Conservation (phyloP, 64 coral and sea anemone species). For the Montipora foliosa region DNA sequence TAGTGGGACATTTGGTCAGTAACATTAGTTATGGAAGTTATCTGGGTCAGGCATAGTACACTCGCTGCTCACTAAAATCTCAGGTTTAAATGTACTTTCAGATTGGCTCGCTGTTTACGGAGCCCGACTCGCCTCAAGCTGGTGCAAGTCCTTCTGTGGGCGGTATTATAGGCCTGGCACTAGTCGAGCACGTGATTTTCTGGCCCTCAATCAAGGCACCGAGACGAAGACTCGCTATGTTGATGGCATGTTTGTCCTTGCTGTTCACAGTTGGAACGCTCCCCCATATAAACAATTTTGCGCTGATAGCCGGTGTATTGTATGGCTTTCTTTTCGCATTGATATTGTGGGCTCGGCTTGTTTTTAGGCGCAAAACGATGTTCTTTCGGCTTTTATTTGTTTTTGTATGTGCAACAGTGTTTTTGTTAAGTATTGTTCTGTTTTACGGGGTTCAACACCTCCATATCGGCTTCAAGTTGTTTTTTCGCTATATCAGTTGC, state of each 20-base stretch:
- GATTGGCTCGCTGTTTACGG: constrained; percentile 62
- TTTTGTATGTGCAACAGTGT: background rate
- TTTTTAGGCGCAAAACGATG: background rate
- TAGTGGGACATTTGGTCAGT: constrained; percentile 60
- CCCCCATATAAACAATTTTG: constrained; percentile 54
- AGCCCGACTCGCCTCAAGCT: constrained; percentile 1
- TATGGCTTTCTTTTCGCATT: constrained; percentile 41
- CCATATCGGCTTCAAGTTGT: background rate
- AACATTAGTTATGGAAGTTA: too few species aligned
- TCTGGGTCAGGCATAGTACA: background rate
- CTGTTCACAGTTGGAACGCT: constrained; percentile 31
- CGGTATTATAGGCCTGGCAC: constrained; percentile 12
- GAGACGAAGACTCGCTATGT: background rate
- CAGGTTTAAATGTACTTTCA: background rate
- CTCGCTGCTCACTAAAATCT: background rate
- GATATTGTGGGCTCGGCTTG: background rate
- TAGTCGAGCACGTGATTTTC: constrained; percentile 17
- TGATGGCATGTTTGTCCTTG: background rate
- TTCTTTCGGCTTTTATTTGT: constrained; percentile 8
- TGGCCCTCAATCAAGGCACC: background rate
- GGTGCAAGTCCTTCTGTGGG: constrained; percentile 48
- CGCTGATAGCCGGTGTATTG: constrained; percentile 24
- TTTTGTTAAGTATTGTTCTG: constrained; percentile 48
- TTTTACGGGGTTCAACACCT: constrained; percentile 54
- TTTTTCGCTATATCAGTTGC: constrained; percentile 24